Evolutionary conservation across 2,113 vertebrate genomes (phyloP), one percentile per base, ranked within the genome.

Genomic region (Triplophysa tibetana): DNA sequence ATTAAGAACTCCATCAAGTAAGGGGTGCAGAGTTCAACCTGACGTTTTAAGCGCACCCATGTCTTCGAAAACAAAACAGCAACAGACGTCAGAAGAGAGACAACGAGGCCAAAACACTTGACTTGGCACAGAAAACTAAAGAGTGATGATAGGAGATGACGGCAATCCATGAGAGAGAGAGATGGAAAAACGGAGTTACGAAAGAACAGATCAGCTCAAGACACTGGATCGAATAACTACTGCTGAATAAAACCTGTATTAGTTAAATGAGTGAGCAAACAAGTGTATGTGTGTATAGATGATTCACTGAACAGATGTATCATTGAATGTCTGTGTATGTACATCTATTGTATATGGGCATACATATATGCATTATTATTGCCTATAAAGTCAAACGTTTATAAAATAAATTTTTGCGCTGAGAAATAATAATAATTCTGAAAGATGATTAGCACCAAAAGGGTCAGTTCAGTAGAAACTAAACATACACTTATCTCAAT

Each of bases 191-290:
- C 14, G n/a, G 48, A 48, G 45, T 70, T 12, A 29, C 23, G 17
- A 70, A 17, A 33, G 16, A 26, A 70, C 10, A 33, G 48, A 54
- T 19, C 1, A 13, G 68, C 14, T 14, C 8, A 52, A 29, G 48
- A 11, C 14, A 52, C 9, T 13, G 4, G 24, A 70, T 70, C 24
- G 19, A 33, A 70, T n/a, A 26, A 70, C 48, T 12, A 11, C 48
- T 13, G 24, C 50, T 70, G 69, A 26, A 70, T 70, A 10, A 19
- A 38, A 21, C 26, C 26, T 38, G 33, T 56, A 19, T 70, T 33
- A 70, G 68, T 33, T 24, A 70, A 52, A 70, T 19, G 8, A 70
- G 17, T 8, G 17, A 70, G 68, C 48, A 54, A 70, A 54, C 17
- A 70, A 52, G 8, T 26, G 45, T 70, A 16, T 29, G 8, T 76